Evolutionary conservation across 2,113 vertebrate species (phyloP).

Genomic region (zebrafish (Danio rerio)): GRCz12tu NC_133189.1:19357501-19358000

Average conservation of each 20-base stretch:
- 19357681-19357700: conserved; percentile 88
- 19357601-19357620: conserved; percentile 52
- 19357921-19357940: not conserved
- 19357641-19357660: conserved; percentile 30
- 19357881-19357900: not conserved
- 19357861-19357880: not conserved
- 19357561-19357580: too few species aligned
- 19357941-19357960: not conserved
- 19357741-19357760: not conserved
- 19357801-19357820: conserved; percentile 32
- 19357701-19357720: conserved; percentile 90
- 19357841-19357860: not conserved
- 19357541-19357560: too few species aligned
- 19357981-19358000: not conserved
- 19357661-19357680: conserved; percentile 65
- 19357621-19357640: conserved; percentile 43
- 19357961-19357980: too few species aligned
- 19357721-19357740: conserved; percentile 91
- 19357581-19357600: conserved; percentile 17
- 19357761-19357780: not conserved
- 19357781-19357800: conserved; percentile 9
- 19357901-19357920: not conserved
- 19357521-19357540: too few species aligned
- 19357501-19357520: too few species aligned
- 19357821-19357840: not conserved